Percentiles rank a stretch among this genome's conserved stretches.
phyloP scores from a whole-genome alignment of 2,888 invertebrate species.

The Athripsodes cinereus region DNA sequence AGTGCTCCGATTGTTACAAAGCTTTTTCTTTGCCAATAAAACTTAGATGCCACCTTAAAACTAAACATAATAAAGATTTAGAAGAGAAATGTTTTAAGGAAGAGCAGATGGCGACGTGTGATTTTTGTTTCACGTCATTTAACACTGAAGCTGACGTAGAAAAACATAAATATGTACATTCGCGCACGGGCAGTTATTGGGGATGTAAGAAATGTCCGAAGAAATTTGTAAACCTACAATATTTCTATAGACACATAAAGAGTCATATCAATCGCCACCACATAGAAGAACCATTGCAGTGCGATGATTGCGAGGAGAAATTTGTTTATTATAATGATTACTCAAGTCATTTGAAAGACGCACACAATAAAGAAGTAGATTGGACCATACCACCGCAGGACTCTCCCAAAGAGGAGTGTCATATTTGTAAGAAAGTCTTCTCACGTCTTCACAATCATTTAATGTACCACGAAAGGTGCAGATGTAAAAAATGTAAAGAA shows the following conservation, averaged over 20 bases:
- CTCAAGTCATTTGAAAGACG: slow-evolving; percentile 47
- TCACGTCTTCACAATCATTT: slow-evolving; percentile 44
- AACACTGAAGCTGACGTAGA: slow-evolving; percentile 42
- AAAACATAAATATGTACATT: slow-evolving; percentile 43
- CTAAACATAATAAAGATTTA: slow-evolving; percentile 39
- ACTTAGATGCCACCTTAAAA: slow-evolving; percentile 44
- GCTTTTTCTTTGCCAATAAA: slow-evolving; percentile 48
- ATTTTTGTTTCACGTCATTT: slow-evolving; percentile 46
- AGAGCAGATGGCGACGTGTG: slow-evolving; percentile 40
- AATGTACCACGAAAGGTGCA: slow-evolving; percentile 45
- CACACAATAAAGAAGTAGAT: slow-evolving; percentile 44
- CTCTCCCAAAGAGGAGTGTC: slow-evolving; percentile 40
- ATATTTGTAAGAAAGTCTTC: slow-evolving; percentile 43
- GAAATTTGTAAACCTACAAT: slow-evolving; percentile 47
- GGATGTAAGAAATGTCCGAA: slow-evolving; percentile 48
- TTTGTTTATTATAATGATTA: slow-evolving; percentile 50
- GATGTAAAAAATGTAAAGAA: slow-evolving; percentile 45
- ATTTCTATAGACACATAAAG: slow-evolving; percentile 48
- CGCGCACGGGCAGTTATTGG: slow-evolving; percentile 40
- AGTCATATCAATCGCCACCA: slow-evolving; percentile 42
- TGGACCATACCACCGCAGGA: slow-evolving; percentile 46
- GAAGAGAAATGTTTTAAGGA: slow-evolving; percentile 34
- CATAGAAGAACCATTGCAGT: slow-evolving; percentile 44
- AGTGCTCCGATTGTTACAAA: slow-evolving; percentile 46
- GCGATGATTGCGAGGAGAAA: slow-evolving; percentile 49